A percentile compares a stretch with the other conserved stretches of the same genome.
Evolutionary conservation across 2,113 vertebrate species (phyloP).

Genomic region (Tetraodon nigroviridis): DNA sequence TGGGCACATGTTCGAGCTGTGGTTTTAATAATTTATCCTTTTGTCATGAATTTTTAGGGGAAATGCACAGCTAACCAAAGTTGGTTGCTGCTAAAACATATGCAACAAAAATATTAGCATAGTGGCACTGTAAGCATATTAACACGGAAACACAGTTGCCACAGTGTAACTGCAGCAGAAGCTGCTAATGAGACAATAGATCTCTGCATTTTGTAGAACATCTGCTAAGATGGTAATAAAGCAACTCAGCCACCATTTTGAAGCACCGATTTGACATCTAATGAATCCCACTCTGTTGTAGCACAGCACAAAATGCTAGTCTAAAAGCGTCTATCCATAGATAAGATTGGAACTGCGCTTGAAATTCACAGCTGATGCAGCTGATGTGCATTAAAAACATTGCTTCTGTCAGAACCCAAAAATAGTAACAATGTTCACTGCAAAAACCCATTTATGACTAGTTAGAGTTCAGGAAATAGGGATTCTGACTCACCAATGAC

Average conservation of each 20-base stretch:
- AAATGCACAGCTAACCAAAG: not conserved
- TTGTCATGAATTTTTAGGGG: not conserved
- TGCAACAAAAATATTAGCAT: too few species aligned
- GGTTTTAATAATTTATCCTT: not conserved
- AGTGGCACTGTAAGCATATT: not conserved
- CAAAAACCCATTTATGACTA: not conserved
- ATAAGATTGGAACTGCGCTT: too few species aligned
- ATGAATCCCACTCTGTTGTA: too few species aligned
- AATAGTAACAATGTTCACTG: slow-evolving; percentile 7
- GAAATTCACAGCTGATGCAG: too few species aligned
- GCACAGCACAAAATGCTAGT: too few species aligned
- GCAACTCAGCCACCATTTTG: not conserved
- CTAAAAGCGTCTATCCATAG: too few species aligned
- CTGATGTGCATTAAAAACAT: not conserved
- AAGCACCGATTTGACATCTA: too few species aligned
- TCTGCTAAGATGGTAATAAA: not conserved
- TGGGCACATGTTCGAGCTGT: not conserved
- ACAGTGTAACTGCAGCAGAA: not conserved
- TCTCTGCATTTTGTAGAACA: not conserved
- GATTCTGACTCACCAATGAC: slow-evolving; percentile 34
- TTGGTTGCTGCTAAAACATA: too few species aligned
- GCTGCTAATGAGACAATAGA: not conserved
- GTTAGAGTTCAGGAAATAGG: slow-evolving; percentile 1
- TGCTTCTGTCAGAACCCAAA: not conserved
- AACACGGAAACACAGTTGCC: not conserved